These are phyloP conservation scores for Eupithecia centaureata DNA, from an alignment of 2,888 invertebrate species.

Conservation along the genomic window DNA sequence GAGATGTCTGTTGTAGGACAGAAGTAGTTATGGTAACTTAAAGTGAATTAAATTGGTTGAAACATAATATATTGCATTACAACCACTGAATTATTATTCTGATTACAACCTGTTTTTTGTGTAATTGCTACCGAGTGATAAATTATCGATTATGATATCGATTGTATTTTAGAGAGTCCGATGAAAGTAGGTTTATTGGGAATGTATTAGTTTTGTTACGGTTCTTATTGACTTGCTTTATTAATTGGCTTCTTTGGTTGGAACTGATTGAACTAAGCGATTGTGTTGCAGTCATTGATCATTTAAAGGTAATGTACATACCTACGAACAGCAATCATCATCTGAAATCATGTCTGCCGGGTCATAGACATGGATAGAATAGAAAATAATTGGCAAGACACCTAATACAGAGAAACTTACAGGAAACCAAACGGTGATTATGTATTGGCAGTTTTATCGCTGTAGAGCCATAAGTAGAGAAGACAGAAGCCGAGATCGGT, in stretches of 20 bases:
- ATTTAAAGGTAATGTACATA: background rate
- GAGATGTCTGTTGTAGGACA: background rate
- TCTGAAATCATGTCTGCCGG: background rate
- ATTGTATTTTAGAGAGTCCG: constrained; percentile 39
- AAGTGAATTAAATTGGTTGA: no score
- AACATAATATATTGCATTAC: no score
- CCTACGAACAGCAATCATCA: background rate
- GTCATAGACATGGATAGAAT: background rate
- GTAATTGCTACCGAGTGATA: constrained; percentile 38
- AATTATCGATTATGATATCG: constrained; percentile 50
- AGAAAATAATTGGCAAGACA: background rate
- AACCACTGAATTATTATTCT: no score
- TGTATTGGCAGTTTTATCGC: no score
- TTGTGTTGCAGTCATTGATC: background rate
- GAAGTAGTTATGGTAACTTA: background rate
- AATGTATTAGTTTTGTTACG: constrained; percentile 39
- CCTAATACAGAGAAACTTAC: background rate
- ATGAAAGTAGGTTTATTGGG: constrained; percentile 37
- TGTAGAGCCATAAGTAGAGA: background rate
- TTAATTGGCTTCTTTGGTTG: constrained; percentile 33
- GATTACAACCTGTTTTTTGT: constrained; percentile 14
- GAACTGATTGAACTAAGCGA: constrained; percentile 8
- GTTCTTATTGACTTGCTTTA: constrained; percentile 32
- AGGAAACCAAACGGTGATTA: background rate
- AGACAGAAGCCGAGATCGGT: background rate